A percentile compares a stretch with the other conserved stretches of the same genome.
These are phyloP conservation scores for Mandrillus leucophaeus DNA, from an alignment of 2,113 vertebrate genomes.

Conservation along the genomic window DNA sequence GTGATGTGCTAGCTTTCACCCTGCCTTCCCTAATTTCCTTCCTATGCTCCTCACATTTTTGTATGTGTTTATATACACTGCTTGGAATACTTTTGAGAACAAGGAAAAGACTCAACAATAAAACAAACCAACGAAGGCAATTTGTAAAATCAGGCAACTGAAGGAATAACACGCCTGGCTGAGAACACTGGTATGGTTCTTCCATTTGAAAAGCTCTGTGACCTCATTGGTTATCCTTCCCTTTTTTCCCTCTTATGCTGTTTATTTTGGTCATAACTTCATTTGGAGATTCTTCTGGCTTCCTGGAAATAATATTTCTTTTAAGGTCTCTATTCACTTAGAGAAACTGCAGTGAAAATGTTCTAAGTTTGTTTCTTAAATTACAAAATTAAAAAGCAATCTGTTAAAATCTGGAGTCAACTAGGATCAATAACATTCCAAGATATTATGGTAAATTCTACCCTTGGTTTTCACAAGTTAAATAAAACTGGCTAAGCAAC, in stretches of 20 bases:
- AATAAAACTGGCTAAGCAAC: slow-evolving; percentile 30
- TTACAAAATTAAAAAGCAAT: slow-evolving; percentile 3
- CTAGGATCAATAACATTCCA: not conserved
- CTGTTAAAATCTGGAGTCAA: not conserved
- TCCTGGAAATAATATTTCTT: not conserved
- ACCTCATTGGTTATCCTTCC: not conserved
- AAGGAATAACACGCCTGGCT: not conserved
- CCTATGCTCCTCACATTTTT: not conserved
- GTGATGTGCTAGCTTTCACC: not conserved
- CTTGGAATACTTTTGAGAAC: not conserved
- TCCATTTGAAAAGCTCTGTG: not conserved
- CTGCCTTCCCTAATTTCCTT: not conserved
- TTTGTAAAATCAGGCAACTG: not conserved
- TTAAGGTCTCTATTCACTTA: not conserved
- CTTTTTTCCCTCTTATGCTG: not conserved
- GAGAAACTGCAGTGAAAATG: not conserved
- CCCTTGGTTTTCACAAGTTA: not conserved
- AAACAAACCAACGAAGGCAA: not conserved
- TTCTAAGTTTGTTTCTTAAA: not conserved
- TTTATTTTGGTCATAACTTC: not conserved
- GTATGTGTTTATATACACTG: not conserved
- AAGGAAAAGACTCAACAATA: not conserved
- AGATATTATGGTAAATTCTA: not conserved
- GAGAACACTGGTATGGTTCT: not conserved
- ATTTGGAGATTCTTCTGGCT: not conserved